A percentile compares a stretch with the other conserved stretches of the same genome.
Evolutionary conservation across 2,797 vertebrate genomes (phyloP).

Genomic region (Argyrosomus regius): DNA sequence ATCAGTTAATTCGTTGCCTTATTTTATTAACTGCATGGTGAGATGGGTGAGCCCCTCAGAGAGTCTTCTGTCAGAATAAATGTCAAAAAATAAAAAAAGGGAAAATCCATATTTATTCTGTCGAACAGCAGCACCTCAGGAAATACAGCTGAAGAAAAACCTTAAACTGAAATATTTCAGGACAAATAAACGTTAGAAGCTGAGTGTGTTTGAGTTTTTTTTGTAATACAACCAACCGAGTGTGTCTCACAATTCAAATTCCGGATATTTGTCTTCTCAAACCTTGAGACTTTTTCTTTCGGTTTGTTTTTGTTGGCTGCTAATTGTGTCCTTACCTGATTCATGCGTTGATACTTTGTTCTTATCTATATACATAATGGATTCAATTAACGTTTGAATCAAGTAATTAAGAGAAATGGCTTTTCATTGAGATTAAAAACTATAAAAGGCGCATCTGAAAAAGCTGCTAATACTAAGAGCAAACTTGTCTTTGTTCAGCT

Average conservation of each 20-base stretch:
- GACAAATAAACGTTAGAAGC: not conserved
- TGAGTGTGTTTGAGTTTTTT: not conserved
- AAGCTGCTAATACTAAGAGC: not conserved
- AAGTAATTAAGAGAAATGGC: conserved; percentile 3
- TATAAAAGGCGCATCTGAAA: not conserved
- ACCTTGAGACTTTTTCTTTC: not conserved
- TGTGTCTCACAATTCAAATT: too few species aligned
- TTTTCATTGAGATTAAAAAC: conserved; percentile 17
- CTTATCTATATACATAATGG: conserved; percentile 8
- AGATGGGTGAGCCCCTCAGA: not conserved
- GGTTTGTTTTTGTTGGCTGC: not conserved
- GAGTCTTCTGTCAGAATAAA: not conserved
- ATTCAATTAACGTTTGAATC: conserved; percentile 34
- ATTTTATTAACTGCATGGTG: not conserved
- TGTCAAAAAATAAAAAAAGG: not conserved
- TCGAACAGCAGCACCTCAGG: not conserved
- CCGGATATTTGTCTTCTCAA: too few species aligned
- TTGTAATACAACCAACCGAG: not conserved
- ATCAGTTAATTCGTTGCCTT: not conserved
- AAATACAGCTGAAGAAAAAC: not conserved
- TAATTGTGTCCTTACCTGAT: not conserved
- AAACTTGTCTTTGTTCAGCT: not conserved
- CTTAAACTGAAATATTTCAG: not conserved
- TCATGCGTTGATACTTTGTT: not conserved
- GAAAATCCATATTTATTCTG: not conserved